A percentile compares a stretch with the other conserved stretches of the same genome.
Conservation (phyloP, 2,888 invertebrate species). For the Epinotia bilunana region DNA sequence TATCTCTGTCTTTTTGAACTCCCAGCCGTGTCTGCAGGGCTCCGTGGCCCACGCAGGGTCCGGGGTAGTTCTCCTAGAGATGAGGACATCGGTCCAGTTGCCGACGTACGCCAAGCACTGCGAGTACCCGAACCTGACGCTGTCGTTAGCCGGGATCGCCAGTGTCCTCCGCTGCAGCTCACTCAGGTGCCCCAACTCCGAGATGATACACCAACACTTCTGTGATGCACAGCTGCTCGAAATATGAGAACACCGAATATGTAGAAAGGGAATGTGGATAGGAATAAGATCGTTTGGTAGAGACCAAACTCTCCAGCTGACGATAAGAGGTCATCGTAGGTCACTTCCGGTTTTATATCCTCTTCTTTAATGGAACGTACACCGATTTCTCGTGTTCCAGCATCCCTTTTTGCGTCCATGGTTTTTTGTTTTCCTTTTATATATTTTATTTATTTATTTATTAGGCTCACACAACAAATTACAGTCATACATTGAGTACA, state of each 20-base stretch:
- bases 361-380: conserved; percentile 59
- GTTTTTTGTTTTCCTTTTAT: not conserved
- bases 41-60: conserved; percentile 58
- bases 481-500: too few relatives aligned
- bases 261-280: conserved; percentile 66
- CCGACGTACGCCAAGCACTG: conserved; percentile 63
- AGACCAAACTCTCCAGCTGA: conserved; percentile 69
- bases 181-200: conserved; percentile 65
- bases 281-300: conserved; percentile 64
- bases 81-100: conserved; percentile 66
- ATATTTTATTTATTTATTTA: too few relatives aligned
- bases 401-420: not conserved
- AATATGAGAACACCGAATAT: conserved; percentile 65
- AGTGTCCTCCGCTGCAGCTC: conserved; percentile 59
- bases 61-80: conserved; percentile 49
- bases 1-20: conserved; percentile 70
- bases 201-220: conserved; percentile 71
- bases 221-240: conserved; percentile 67
- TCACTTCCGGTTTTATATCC: conserved; percentile 47
- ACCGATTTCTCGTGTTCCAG: not conserved
- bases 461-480: too few relatives aligned
- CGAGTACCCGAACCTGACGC: conserved; percentile 63
- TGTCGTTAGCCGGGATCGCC: conserved; percentile 61
- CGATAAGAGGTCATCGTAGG: conserved; percentile 64
- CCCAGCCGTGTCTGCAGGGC: conserved; percentile 68